Conservation (phyloP, 2,888 invertebrate species). For the Caenorhabditis wallacei region DNA sequence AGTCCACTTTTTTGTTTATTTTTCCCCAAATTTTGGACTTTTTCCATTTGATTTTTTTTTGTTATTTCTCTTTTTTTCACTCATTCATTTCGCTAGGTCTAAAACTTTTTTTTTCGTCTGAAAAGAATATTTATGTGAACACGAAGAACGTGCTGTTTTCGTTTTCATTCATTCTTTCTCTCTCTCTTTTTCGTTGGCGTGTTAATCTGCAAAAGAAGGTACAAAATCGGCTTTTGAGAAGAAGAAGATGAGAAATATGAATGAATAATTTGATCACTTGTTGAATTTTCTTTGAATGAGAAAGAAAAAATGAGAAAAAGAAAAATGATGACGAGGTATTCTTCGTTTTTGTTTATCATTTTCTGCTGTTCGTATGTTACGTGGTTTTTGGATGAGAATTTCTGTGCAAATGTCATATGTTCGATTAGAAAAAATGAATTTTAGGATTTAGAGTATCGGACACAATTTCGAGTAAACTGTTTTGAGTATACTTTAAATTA, state of each 20-base stretch:
- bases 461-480: no score
- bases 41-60: not conserved
- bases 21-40: not conserved
- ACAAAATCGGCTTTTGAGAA: constrained; percentile 42
- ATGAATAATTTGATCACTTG: constrained; percentile 34
- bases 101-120: constrained; percentile 35
- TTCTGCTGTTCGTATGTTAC: not conserved
- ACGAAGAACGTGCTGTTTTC: constrained; percentile 15
- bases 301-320: not conserved
- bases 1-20: constrained; percentile 6
- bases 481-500: no score
- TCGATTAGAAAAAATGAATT: no score
- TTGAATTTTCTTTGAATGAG: constrained; percentile 8
- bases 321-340: constrained; percentile 5
- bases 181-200: not conserved
- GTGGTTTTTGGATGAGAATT: not conserved
- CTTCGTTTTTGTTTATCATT: constrained; percentile 6
- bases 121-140: constrained; percentile 1
- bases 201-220: constrained; percentile 39
- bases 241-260: constrained; percentile 1
- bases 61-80: constrained; percentile 18
- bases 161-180: not conserved
- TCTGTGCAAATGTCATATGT: not conserved
- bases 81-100: constrained; percentile 17
- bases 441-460: no score